phyloP scores from a whole-genome alignment of 1,140 invertebrate genomes.

The Cyclargus thomasi region DNA sequence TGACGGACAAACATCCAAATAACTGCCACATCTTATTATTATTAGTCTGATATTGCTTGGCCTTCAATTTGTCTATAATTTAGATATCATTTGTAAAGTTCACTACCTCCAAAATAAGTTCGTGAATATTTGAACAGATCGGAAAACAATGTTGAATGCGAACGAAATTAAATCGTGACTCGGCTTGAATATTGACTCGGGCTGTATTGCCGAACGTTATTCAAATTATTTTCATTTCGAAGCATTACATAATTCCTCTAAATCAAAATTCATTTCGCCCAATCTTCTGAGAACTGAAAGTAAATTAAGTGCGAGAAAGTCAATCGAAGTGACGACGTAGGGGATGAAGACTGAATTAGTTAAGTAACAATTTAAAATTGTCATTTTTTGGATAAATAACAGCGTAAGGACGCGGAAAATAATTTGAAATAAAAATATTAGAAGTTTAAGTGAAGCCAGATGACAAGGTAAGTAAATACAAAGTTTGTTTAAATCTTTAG shows the following conservation, averaged over 20 bases:
- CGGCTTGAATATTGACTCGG: not conserved
- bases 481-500: too few species aligned
- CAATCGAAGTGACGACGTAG: too few species aligned
- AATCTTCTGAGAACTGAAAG: not conserved
- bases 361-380: too few species aligned
- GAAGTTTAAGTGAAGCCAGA: too few species aligned
- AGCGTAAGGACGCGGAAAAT: too few species aligned
- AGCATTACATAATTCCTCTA: not conserved
- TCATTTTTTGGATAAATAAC: too few species aligned
- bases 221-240: not conserved
- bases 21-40: too few species aligned
- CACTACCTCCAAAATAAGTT: not conserved
- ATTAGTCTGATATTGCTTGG: too few species aligned
- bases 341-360: too few species aligned
- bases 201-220: not conserved
- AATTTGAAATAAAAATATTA: too few species aligned
- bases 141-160: not conserved
- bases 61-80: not conserved
- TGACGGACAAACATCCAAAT: too few species aligned
- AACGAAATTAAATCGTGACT: constrained; percentile 3
- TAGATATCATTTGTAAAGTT: not conserved
- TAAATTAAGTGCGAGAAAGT: not conserved
- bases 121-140: not conserved
- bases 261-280: not conserved
- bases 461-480: too few species aligned